Evolutionary conservation across 1,140 invertebrate genomes (phyloP).

Genomic region (Cydia amplana): DNA sequence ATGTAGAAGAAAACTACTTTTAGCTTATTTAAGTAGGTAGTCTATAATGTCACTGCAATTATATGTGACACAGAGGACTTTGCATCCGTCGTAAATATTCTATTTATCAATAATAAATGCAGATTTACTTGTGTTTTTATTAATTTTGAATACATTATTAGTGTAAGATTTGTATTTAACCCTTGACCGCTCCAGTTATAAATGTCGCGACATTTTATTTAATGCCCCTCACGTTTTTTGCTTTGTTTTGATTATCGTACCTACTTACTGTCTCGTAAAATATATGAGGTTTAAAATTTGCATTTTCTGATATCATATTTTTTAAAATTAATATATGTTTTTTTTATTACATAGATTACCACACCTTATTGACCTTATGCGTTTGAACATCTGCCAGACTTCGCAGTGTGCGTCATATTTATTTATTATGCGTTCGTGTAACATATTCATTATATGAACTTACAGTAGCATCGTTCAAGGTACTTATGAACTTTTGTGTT

Average conservation of each 20-base stretch:
- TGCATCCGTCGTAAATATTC: neutral
- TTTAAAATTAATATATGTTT: too few relatives aligned
- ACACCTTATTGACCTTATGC: too few relatives aligned
- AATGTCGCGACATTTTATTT: neutral
- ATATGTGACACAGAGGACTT: neutral
- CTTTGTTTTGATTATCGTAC: neutral
- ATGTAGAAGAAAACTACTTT: constrained; percentile 22
- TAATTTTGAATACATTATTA: neutral
- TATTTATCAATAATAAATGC: constrained; percentile 10
- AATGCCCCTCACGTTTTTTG: neutral
- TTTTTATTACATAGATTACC: too few relatives aligned
- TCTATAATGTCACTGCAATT: constrained; percentile 2
- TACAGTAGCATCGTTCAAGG: too few relatives aligned
- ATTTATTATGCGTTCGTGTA: too few relatives aligned
- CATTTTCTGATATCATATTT: too few relatives aligned
- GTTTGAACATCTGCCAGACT: too few relatives aligned
- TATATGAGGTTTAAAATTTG: too few relatives aligned
- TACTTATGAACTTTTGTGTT: too few relatives aligned
- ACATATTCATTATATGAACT: too few relatives aligned
- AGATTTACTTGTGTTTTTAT: neutral
- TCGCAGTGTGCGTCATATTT: too few relatives aligned
- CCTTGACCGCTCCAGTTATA: neutral
- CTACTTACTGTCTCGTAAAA: neutral
- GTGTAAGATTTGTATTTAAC: neutral
- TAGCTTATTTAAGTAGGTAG: constrained; percentile 2